phyloP scores from a whole-genome alignment of 2,888 invertebrate species.

The Pelosia muscerda region DNA sequence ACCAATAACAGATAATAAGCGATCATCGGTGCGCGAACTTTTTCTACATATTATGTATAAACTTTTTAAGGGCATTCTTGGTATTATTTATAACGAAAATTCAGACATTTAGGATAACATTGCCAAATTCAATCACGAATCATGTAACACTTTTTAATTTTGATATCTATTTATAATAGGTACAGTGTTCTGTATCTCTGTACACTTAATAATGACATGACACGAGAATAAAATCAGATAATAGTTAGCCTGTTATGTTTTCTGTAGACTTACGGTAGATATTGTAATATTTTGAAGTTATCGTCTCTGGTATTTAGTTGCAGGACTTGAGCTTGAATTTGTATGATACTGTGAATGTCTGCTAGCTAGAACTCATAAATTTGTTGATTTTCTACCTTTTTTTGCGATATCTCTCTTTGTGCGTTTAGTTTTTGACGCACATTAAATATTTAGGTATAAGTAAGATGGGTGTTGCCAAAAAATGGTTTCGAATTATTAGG shows the following conservation, averaged over 20 bases:
- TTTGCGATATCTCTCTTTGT: not conserved
- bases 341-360: not conserved
- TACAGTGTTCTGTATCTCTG: not conserved
- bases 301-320: not conserved
- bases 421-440: not conserved
- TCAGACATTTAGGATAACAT: not conserved
- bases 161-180: not conserved
- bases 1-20: no score
- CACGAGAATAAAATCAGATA: not conserved
- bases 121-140: not conserved
- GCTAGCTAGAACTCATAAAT: not conserved
- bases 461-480: not conserved
- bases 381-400: not conserved
- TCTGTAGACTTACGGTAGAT: not conserved
- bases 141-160: not conserved
- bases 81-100: not conserved
- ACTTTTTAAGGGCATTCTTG: no score
- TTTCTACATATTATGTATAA: no score
- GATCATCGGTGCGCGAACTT: not conserved
- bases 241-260: not conserved
- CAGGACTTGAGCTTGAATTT: not conserved
- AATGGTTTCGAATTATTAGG: not conserved
- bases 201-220: not conserved
- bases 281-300: not conserved
- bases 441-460: not conserved